phyloP scores from a whole-genome alignment of 1,140 invertebrate genomes.

The Pseudomyrmex gracilis region DNA sequence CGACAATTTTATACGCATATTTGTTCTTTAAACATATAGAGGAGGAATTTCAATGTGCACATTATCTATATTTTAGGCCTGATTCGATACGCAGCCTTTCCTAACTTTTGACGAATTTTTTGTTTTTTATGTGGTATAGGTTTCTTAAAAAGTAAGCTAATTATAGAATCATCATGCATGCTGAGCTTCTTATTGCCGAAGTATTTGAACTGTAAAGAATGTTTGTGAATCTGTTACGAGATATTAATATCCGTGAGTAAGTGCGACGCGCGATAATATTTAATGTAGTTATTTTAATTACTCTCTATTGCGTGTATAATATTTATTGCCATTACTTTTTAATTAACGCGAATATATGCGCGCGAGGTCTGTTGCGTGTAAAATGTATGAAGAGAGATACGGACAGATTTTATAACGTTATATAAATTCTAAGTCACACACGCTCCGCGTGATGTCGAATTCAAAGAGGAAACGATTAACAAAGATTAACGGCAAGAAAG shows the following conservation, averaged over 20 bases:
- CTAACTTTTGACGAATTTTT: slow-evolving; percentile 5
- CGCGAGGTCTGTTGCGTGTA: not conserved
- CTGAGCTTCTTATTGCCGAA: not conserved
- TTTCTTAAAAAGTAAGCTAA: slow-evolving; percentile 23
- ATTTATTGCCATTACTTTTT: slow-evolving; percentile 31
- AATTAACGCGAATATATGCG: not conserved
- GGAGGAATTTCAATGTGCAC: too few relatives aligned
- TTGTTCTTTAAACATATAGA: too few relatives aligned
- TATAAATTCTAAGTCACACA: not conserved
- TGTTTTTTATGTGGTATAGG: not conserved
- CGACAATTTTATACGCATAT: too few relatives aligned
- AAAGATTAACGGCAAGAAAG: slow-evolving; percentile 25
- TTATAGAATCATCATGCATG: not conserved
- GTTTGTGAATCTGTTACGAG: slow-evolving; percentile 33
- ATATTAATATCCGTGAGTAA: slow-evolving; percentile 18
- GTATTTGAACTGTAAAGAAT: not conserved
- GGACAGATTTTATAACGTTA: slow-evolving; percentile 13
- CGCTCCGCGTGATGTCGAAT: not conserved
- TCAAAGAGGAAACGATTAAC: slow-evolving; percentile 13
- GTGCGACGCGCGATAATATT: slow-evolving; percentile 20
- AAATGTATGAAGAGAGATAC: slow-evolving; percentile 3
- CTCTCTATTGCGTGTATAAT: slow-evolving; percentile 10
- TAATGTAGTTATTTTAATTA: slow-evolving; percentile 36
- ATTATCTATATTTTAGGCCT: not conserved
- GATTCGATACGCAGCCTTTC: not conserved